These are phyloP conservation scores for Murina feae DNA, from an alignment of 2,113 vertebrate species.

Conservation along the genomic window DNA sequence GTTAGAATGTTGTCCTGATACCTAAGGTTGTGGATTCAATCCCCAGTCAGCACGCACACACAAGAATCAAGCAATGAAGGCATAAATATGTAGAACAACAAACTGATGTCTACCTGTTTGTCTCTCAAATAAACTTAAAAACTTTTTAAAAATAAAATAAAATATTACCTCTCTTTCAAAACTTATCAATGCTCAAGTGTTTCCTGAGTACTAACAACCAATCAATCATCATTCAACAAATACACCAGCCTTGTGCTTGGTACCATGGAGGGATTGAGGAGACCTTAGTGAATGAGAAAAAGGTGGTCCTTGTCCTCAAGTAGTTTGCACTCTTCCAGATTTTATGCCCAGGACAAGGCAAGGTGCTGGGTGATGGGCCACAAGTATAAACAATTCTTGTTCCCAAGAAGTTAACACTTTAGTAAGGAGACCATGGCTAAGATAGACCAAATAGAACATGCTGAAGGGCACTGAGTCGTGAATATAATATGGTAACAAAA, in stretches of 20 bases:
- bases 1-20: too few relatives aligned
- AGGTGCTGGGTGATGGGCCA: background rate
- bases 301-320: background rate
- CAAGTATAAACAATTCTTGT: background rate
- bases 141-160: too few relatives aligned
- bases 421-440: background rate
- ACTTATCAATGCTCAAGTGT: background rate
- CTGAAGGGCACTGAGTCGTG: background rate
- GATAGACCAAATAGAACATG: background rate
- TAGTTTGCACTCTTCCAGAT: background rate
- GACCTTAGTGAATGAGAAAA: background rate
- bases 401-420: background rate
- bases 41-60: too few relatives aligned
- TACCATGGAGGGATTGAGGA: too few relatives aligned
- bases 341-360: accelerated
- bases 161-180: background rate
- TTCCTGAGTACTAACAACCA: background rate
- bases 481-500: background rate
- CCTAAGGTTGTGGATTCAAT: too few relatives aligned
- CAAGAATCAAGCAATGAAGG: too few relatives aligned
- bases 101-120: too few relatives aligned
- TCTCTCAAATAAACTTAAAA: too few relatives aligned
- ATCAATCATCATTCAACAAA: background rate
- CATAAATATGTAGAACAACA: too few relatives aligned
- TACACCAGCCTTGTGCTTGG: background rate